Conservation (phyloP, 2,888 invertebrate species). For the Lamellibrachia satsuma region DNA sequence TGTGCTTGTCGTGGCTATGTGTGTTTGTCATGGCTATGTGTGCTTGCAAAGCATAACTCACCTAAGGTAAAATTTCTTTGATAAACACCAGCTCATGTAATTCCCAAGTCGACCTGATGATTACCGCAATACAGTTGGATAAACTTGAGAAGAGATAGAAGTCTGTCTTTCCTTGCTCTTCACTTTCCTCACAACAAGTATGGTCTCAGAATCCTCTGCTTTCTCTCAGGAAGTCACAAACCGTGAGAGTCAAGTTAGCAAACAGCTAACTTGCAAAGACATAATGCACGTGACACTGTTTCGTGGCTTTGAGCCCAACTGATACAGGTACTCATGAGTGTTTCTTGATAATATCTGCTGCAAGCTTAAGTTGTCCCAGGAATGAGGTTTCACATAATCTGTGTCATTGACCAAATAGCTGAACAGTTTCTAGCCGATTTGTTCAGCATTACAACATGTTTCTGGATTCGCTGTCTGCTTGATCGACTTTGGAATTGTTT, state of each 20-base stretch:
- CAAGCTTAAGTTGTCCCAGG: not conserved
- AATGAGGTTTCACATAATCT: not conserved
- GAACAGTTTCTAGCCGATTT: not conserved
- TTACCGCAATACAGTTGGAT: not conserved
- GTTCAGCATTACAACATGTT: not conserved
- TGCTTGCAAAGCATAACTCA: not conserved
- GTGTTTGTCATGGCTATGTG: not conserved
- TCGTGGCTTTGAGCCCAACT: not conserved
- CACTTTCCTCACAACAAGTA: not conserved
- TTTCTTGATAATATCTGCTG: not conserved
- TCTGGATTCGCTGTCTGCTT: not conserved
- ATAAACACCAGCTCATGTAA: not conserved
- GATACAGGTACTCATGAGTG: not conserved
- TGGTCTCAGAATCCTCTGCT: not conserved
- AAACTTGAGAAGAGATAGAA: not conserved
- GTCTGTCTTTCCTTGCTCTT: not conserved
- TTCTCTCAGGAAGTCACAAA: not conserved
- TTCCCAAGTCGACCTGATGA: not conserved
- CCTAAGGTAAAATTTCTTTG: not conserved
- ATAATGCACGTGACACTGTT: not conserved
- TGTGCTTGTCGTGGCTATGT: not conserved
- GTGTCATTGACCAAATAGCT: constrained; percentile 8
- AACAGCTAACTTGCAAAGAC: not conserved
- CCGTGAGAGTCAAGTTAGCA: not conserved
- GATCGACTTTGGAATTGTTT: not conserved